Conservation (phyloP, 2,888 invertebrate genomes). For the Parnassius smintheus region DNA sequence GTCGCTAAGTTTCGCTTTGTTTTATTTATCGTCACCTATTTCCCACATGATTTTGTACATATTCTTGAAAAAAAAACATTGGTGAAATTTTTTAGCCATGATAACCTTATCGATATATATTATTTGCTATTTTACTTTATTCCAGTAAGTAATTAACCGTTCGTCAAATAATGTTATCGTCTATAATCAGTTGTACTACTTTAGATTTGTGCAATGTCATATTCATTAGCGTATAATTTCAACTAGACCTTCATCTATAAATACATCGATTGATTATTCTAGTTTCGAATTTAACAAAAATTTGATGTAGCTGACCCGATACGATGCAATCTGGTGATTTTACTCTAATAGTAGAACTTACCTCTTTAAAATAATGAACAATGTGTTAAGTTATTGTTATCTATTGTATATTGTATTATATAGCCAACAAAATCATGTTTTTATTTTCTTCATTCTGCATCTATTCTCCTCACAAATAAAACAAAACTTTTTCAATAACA, state of each 20-base stretch:
- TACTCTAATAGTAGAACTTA: conserved; percentile 5
- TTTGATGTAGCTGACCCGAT: neutral
- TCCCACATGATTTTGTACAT: too few relatives aligned
- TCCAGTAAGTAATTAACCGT: neutral
- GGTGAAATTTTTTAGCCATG: neutral
- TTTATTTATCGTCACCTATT: too few relatives aligned
- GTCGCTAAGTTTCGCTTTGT: too few relatives aligned
- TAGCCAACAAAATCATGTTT: too few relatives aligned
- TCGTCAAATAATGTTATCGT: neutral
- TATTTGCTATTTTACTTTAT: too few relatives aligned
- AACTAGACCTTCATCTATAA: conserved; percentile 75
- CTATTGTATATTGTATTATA: too few relatives aligned
- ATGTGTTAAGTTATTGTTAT: too few relatives aligned
- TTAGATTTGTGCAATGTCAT: conserved; percentile 47
- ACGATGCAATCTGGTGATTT: neutral
- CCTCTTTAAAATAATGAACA: conserved; percentile 10
- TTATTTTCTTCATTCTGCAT: too few relatives aligned
- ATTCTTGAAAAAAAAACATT: too few relatives aligned
- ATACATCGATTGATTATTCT: conserved; percentile 41
- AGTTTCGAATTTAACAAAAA: conserved; percentile 26
- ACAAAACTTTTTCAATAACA: too few relatives aligned
- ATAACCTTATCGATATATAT: too few relatives aligned
- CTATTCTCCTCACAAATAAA: too few relatives aligned
- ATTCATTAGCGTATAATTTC: conserved; percentile 49
- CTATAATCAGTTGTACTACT: neutral